Evolutionary conservation across 2,113 vertebrate genomes (phyloP).

Genomic region (Cricetomys ansorgei): DNA sequence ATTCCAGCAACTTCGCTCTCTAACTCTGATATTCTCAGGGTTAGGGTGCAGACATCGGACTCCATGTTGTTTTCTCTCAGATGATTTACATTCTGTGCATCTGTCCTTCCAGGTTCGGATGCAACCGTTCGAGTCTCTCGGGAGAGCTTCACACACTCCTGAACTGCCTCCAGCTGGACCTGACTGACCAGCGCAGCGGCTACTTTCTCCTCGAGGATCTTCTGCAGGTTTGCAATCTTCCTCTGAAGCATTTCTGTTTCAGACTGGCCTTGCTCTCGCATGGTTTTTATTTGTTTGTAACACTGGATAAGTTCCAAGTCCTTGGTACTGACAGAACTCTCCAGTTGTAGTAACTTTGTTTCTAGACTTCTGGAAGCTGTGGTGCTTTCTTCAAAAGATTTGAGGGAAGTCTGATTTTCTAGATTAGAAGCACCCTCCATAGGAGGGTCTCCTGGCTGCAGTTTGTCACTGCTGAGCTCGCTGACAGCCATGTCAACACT

Average conservation of each 20-base stretch:
- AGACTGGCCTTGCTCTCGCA: conserved; percentile 85
- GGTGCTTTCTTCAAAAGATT: conserved; percentile 87
- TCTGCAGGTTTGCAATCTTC: conserved; percentile 89
- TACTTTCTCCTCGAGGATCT: conserved; percentile 90
- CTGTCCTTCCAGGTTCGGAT: conserved; percentile 60
- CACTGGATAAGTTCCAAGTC: conserved; percentile 88
- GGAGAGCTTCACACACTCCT: conserved; percentile 81
- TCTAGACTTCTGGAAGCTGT: conserved; percentile 81
- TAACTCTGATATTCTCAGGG: conserved; percentile 89
- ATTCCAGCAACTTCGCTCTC: conserved; percentile 89
- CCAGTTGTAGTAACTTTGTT: conserved; percentile 86
- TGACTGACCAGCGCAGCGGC: conserved; percentile 90
- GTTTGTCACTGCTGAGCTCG: conserved; percentile 48
- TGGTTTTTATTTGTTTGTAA: conserved; percentile 85
- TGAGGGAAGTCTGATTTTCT: conserved; percentile 85
- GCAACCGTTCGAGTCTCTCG: conserved; percentile 50
- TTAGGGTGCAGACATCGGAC: conserved; percentile 85
- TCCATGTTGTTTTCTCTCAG: conserved; percentile 64
- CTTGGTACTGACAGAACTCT: conserved; percentile 86
- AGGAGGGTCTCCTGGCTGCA: conserved; percentile 76
- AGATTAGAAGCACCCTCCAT: conserved; percentile 65
- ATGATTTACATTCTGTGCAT: conserved; percentile 5
- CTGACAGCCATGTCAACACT: neutral
- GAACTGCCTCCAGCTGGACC: conserved; percentile 90
- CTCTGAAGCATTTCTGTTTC: conserved; percentile 85